phyloP scores from a whole-genome alignment of 2,888 invertebrate genomes.

The Diplolepis rosae region DNA sequence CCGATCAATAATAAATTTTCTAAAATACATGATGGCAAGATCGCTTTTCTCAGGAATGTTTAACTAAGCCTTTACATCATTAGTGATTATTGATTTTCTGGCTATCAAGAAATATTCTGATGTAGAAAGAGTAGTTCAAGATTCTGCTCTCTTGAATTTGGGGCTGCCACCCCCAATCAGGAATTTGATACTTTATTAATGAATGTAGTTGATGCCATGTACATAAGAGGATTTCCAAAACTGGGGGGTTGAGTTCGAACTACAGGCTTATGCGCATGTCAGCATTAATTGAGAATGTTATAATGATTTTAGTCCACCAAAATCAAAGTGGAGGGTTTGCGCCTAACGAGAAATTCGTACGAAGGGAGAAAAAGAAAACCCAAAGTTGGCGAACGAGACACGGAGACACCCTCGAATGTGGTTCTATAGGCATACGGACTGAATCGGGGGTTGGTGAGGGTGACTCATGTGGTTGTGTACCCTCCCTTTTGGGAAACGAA shows the following conservation, averaged over 20 bases:
- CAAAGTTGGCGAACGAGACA: slow-evolving; percentile 63
- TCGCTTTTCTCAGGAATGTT: background rate
- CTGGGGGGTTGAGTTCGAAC: slow-evolving; percentile 44
- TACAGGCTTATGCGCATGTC: slow-evolving; percentile 54
- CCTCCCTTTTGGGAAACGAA: slow-evolving; percentile 68
- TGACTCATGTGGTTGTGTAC: slow-evolving; percentile 66
- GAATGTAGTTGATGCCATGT: slow-evolving; percentile 51
- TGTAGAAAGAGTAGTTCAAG: slow-evolving; percentile 10
- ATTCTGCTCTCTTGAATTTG: slow-evolving; percentile 25
- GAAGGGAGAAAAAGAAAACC: slow-evolving; percentile 61
- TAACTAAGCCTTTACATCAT: background rate
- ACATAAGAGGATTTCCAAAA: slow-evolving; percentile 48
- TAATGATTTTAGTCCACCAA: slow-evolving; percentile 60
- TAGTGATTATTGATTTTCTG: slow-evolving; percentile 45
- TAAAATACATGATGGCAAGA: slow-evolving; percentile 32
- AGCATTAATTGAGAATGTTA: slow-evolving; percentile 65
- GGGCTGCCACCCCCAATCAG: slow-evolving; percentile 29
- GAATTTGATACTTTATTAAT: slow-evolving; percentile 53
- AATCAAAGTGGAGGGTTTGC: slow-evolving; percentile 49
- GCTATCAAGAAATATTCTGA: slow-evolving; percentile 35
- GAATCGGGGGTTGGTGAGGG: slow-evolving; percentile 55
- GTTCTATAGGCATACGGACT: slow-evolving; percentile 63
- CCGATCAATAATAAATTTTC: slow-evolving; percentile 20
- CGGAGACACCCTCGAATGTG: slow-evolving; percentile 61
- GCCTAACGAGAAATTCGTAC: slow-evolving; percentile 60